Percentiles rank a stretch among this genome's conserved stretches.
These are phyloP conservation scores for Xiphydria camelus DNA, from an alignment of 2,888 invertebrate species.

Conservation along the genomic window DNA sequence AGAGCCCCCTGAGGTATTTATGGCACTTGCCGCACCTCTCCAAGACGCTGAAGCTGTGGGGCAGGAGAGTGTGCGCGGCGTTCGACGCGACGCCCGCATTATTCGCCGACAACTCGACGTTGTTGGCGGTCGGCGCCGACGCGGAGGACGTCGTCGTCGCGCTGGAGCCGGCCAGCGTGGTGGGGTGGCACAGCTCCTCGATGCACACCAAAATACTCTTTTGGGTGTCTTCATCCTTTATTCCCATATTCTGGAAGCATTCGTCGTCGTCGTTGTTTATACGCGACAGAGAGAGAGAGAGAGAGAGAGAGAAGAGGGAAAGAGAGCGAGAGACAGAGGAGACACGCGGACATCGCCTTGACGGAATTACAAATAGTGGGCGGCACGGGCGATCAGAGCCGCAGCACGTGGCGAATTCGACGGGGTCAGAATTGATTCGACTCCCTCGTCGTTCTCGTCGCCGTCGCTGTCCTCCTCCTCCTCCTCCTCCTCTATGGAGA, in stretches of 20 bases:
- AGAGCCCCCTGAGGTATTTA: conserved; percentile 70
- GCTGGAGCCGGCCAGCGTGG: conserved; percentile 14
- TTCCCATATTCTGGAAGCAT: conserved; percentile 69
- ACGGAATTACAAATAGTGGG: too few relatives aligned
- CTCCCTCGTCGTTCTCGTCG: too few relatives aligned
- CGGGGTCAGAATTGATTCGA: too few relatives aligned
- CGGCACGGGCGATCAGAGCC: too few relatives aligned
- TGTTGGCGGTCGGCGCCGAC: conserved; percentile 30
- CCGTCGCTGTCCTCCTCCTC: too few relatives aligned
- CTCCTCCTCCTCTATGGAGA: too few relatives aligned
- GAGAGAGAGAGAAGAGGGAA: background rate
- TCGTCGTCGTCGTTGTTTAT: background rate
- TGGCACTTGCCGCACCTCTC: conserved; percentile 75
- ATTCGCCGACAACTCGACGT: conserved; percentile 18
- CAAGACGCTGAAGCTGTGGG: conserved; percentile 69
- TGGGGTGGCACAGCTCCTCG: conserved; percentile 63
- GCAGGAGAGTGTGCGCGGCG: conserved; percentile 60
- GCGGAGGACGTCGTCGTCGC: conserved; percentile 24
- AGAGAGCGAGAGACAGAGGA: too few relatives aligned
- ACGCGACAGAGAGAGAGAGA: background rate
- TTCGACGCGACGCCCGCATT: conserved; percentile 28
- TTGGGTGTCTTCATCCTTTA: conserved; percentile 75
- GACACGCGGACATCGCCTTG: too few relatives aligned
- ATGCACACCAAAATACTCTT: conserved; percentile 70
- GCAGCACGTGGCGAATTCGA: too few relatives aligned